Base-by-base conservation (phyloP, 1,140 invertebrate species). In the Drosophila varians region DNA sequence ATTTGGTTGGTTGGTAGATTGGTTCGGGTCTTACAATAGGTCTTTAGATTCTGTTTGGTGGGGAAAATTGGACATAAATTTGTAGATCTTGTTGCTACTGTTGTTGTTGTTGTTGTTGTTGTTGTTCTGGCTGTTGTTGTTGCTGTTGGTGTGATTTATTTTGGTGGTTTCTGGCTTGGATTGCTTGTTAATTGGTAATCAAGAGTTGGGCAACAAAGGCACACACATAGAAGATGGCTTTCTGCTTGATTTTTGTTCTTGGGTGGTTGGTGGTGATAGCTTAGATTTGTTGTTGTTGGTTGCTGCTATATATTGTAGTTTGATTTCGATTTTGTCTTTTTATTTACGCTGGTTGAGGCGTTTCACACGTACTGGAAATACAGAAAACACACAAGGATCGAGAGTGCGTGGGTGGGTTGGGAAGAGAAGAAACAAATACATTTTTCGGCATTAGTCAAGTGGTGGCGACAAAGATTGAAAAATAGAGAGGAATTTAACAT, bases 301-400 rank as follows among this genome's bases (percentile, higher is more conserved):
- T 74, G 45, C 64, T 74, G 55, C 55, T 69, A 57, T n/a, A 48
- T 60, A 48, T 36, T 71, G 40, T 43, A 42, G 9, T 36, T 45
- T 47, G n/a, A 16, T 61, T 58, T 72, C 36, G 36, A 38, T 14
- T 38, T 38, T 38, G 36, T 38, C 68, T 86, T 86, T 90, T 91
- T 91, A 91, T 91, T 91, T 91, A 90, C 90, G 90, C 83, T 91
- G 90, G 74, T 87, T 91, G 43, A 91, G 90, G 74, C 90, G 90
- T 56, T 90, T 90, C 72, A 90, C 88, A 77, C 90, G 90, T 91
- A 91, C 90, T 91, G 90, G 8, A 91, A 90, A 74, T 61, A 87
- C 71, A 83, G n/a, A n/a, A n/a, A 54, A 78, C 19, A 80, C 23
- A 14, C 77, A 62, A 77, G 42, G 53, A 58, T 47, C 57, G 56